Base-by-base conservation (phyloP, 2,888 invertebrate genomes). In the Melanargia galathea region DNA sequence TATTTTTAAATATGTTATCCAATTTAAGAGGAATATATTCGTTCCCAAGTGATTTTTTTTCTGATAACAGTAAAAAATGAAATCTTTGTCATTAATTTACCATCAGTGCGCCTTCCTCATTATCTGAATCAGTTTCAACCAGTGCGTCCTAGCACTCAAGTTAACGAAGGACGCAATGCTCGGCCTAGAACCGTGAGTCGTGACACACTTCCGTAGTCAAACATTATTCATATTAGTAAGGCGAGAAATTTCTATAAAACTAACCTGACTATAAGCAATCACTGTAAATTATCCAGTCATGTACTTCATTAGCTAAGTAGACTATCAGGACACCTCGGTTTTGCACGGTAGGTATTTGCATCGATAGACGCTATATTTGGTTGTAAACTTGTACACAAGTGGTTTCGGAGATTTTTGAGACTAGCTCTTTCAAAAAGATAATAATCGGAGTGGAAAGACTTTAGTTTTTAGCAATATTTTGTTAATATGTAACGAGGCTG, bases 121-220 rank as follows among this genome's bases (percentile, higher is more conserved):
- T 64, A 67, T 67, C 56, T 58, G 57, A 64, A 62, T 60, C 64
- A 64, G 62, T 64, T 62, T 62, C 64, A 66, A 64, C 64, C 52
- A 43, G 67, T 67, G 62, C 67, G 67, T 67, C 64, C 62, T 62
- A 62, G 64, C 64, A 67, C 67, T 67, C 62, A 67, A 67, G 64
- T 62, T 67, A 67, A 67, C 67, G 67, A 67, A 67, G 67, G 62
- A 64, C 57, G 62, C 66, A 60, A 67, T 57, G 62, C 62, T 64
- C 62, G 58, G 66, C 59, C 51, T 64, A 60, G 60, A 66, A 64
- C 48, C 46, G 60, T 62, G 67, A 67, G 64, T 52, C 46, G 60
- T 62, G 67, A 67, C 67, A 67, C 48, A 67, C 59, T 67, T 64
- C 35, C 54, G 57, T 43, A 55, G 16, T 26, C 56, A 66, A 61